phyloP scores from a whole-genome alignment of 2,113 vertebrate genomes.

The Vidua macroura region DNA sequence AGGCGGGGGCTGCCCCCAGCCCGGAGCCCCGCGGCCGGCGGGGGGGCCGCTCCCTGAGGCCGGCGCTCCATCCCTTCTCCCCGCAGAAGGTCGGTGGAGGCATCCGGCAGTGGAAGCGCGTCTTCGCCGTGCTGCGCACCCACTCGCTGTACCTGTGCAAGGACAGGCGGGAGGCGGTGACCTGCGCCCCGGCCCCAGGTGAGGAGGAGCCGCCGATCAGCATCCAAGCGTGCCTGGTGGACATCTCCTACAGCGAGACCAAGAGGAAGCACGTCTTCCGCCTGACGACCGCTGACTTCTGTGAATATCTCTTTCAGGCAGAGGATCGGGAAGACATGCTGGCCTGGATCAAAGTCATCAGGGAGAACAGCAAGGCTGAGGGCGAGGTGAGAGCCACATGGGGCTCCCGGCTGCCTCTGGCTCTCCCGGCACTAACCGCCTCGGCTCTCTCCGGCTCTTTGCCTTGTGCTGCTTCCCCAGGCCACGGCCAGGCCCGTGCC shows the following conservation, averaged over 20 bases:
- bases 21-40: not conserved
- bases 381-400: constrained; percentile 85
- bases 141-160: constrained; percentile 93
- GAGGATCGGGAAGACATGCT: constrained; percentile 98
- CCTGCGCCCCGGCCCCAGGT: constrained; percentile 76
- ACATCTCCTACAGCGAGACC: constrained; percentile 98
- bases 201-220: constrained; percentile 95
- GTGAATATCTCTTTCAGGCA: constrained; percentile 99
- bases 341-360: constrained; percentile 94
- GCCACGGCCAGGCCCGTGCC: not conserved
- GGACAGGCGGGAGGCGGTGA: constrained; percentile 91
- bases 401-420: constrained; percentile 59
- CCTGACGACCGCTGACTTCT: constrained; percentile 98
- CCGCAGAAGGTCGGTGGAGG: constrained; percentile 91
- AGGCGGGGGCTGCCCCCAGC: not conserved
- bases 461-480: constrained; percentile 47
- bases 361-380: constrained; percentile 94
- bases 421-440: constrained; percentile 45
- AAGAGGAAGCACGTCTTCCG: constrained; percentile 95
- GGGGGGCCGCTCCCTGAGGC: not conserved
- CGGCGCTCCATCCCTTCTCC: not conserved
- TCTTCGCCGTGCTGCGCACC: constrained; percentile 88
- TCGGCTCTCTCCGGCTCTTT: constrained; percentile 51
- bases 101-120: constrained; percentile 94
- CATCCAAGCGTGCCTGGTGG: constrained; percentile 95